Base-by-base conservation (phyloP, 2,888 invertebrate species). In the Pseudococcus longispinus region DNA sequence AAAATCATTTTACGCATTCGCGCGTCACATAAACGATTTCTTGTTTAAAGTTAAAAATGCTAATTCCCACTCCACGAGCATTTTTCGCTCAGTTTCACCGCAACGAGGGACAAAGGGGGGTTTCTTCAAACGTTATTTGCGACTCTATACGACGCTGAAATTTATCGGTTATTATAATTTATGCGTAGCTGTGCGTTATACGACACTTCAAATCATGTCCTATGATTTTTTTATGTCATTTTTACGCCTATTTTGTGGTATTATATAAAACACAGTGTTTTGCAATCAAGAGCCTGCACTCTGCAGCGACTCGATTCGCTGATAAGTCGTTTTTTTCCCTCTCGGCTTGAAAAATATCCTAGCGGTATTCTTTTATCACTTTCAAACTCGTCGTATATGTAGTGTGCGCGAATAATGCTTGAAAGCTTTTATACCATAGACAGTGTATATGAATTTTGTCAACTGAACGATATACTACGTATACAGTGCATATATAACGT, bases 141-240 rank as follows among this genome's bases (percentile, higher is more conserved):
- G 65, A 23, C 9, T 65, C 15, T 2, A 26, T 65, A 65, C 20
- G 9, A 8, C 65, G 65, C 15, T 70, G 29, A 70, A 70, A 29
- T 70, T 70, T 70, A 70, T 80, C 77, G 42, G 77, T 42, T 80
- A 70, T 70, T 70, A 80, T 80, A 80, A 80, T 80, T 80, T 80
- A 80, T 80, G 77, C 42, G 77, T 80, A 42, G 77, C 42, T 80
- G 42, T 80, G 77, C 77, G 77, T 80, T 80, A 80, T 80, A 80
- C 42, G 77, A 80, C 77, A 80, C 77, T 80, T 42, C 2, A 80
- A 80, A 80, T 80, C 77, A 23, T 80, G 42, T 20, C 42, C 37
- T 80, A 37, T 80, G 42, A 80, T 80, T 80, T 80, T 51, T 80
- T 80, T 80, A 80, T 20, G 77, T 18, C 42, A 80, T 80, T 80